Percentiles rank a stretch among this genome's conserved stretches.
Evolutionary conservation across 1,140 invertebrate species (phyloP).

Genomic region (Lasioglossum albipes): DNA sequence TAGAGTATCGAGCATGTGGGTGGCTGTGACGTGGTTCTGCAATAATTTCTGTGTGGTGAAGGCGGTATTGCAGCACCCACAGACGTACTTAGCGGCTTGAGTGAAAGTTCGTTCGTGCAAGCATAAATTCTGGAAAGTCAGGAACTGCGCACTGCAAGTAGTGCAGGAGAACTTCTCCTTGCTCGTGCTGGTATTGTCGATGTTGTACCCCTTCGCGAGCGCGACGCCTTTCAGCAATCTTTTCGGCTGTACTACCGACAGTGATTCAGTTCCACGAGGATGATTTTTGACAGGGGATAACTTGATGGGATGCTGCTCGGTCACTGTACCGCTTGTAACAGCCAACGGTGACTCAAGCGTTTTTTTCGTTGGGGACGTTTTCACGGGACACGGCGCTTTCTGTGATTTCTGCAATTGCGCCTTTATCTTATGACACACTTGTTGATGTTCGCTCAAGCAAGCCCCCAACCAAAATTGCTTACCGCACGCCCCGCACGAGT

Average conservation of each 20-base stretch:
- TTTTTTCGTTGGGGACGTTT: too few species aligned
- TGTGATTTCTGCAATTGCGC: background rate
- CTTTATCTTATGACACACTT: slow-evolving; percentile 17
- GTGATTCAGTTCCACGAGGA: too few species aligned
- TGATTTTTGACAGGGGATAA: too few species aligned
- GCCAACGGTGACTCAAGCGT: too few species aligned
- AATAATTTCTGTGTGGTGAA: slow-evolving; percentile 56
- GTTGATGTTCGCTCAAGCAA: slow-evolving; percentile 50
- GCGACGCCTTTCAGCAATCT: background rate
- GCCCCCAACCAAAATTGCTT: slow-evolving; percentile 41
- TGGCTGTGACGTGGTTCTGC: slow-evolving; percentile 36
- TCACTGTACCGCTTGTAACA: too few species aligned
- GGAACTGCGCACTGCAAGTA: slow-evolving; percentile 61
- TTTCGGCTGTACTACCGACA: background rate
- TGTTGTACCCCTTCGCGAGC: background rate
- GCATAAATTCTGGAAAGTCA: slow-evolving; percentile 48
- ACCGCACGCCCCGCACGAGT: slow-evolving; percentile 43
- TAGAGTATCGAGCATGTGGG: slow-evolving; percentile 15
- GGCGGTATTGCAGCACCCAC: slow-evolving; percentile 43
- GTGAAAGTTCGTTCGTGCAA: slow-evolving; percentile 53
- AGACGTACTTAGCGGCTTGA: slow-evolving; percentile 2
- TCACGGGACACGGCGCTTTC: background rate
- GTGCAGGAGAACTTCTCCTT: slow-evolving; percentile 49
- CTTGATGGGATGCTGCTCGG: too few species aligned
- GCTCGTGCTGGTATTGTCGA: accelerated